A percentile compares a stretch with the other conserved stretches of the same genome.
Conservation (phyloP, 2,888 invertebrate species). For the Altica lythri region DNA sequence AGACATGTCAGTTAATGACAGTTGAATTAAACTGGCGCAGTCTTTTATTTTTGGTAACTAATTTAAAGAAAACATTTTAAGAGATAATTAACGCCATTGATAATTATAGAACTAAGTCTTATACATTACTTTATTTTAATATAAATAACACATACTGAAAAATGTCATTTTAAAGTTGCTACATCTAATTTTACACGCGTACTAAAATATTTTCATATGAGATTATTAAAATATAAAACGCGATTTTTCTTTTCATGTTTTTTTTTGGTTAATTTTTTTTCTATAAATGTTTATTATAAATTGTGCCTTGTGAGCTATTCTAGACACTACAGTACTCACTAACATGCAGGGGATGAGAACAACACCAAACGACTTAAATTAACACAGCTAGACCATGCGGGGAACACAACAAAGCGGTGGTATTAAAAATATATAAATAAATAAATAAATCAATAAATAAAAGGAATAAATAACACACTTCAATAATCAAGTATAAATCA, state of each 20-base stretch:
- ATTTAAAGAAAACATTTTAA: too few species aligned
- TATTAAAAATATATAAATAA: conserved; percentile 20
- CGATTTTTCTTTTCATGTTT: conserved; percentile 45
- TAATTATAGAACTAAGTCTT: too few species aligned
- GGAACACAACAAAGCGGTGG: conserved; percentile 50
- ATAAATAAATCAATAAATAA: too few species aligned
- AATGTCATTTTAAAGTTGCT: conserved; percentile 50
- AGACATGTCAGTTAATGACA: too few species aligned
- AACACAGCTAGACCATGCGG: conserved; percentile 45
- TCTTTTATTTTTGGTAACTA: too few species aligned
- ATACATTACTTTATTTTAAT: conserved; percentile 36
- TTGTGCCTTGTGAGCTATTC: conserved; percentile 55
- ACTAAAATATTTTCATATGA: conserved; percentile 56
- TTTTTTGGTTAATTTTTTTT: conserved; percentile 46
- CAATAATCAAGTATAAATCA: too few species aligned
- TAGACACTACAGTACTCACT: conserved; percentile 55
- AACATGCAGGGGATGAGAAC: conserved; percentile 49
- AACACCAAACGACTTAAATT: conserved; percentile 48
- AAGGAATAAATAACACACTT: too few species aligned
- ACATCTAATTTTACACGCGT: conserved; percentile 52
- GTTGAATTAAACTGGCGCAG: too few species aligned
- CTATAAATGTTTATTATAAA: conserved; percentile 43
- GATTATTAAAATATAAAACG: conserved; percentile 57
- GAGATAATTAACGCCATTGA: too few species aligned
- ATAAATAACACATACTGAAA: conserved; percentile 42